Conservation (phyloP, 30 jellyfish, hydroid and myxozoan genomes). For the Mastigias papua region DNA sequence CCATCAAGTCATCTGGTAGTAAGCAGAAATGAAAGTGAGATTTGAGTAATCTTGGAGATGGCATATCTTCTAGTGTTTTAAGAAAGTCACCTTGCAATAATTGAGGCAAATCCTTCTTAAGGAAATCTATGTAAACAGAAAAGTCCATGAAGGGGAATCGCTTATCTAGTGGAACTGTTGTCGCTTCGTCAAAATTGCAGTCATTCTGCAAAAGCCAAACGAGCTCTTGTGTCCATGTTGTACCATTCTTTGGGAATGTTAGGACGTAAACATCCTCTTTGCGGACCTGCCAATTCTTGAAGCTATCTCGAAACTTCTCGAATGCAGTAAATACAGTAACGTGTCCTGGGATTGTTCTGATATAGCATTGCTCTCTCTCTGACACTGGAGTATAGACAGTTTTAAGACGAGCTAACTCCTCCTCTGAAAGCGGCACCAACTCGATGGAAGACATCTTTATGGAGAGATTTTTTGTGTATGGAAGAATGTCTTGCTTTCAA, state of each 20-base stretch:
- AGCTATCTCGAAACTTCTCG: not conserved
- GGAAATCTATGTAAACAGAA: not conserved
- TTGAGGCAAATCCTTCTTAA: not conserved
- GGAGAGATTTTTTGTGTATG: not conserved
- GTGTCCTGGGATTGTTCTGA: not conserved
- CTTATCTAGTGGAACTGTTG: not conserved
- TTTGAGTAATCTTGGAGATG: constrained; percentile 31
- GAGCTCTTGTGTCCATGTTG: constrained; percentile 52
- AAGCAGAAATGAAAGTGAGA: constrained; percentile 18
- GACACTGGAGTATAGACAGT: not conserved
- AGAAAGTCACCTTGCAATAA: not conserved
- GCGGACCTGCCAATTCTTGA: not conserved
- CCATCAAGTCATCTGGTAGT: constrained; percentile 15
- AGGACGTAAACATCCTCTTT: constrained; percentile 19
- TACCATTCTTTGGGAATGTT: constrained; percentile 34
- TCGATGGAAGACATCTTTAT: not conserved
- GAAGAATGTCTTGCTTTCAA: too few relatives aligned
- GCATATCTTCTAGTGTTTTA: not conserved
- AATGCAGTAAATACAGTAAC: not conserved
- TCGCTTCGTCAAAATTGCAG: constrained; percentile 5
- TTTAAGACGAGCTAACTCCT: not conserved
- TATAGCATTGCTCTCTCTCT: not conserved
- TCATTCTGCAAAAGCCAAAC: constrained; percentile 51
- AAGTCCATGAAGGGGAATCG: not conserved
- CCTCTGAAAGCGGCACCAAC: not conserved